Conservation (phyloP, 2,888 invertebrate genomes). For the Acleris laterana region DNA sequence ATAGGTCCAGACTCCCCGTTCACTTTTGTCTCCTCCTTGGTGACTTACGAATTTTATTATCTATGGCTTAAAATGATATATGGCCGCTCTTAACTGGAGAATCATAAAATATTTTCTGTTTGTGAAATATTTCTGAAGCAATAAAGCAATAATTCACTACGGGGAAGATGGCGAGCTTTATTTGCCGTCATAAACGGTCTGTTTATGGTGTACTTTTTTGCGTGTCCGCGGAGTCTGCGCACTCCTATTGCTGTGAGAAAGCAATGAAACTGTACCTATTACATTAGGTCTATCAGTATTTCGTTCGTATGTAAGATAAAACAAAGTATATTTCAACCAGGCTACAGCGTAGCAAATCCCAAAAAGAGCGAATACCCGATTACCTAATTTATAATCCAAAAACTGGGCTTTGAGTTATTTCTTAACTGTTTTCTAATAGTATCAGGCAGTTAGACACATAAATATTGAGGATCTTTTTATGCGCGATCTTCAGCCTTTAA, state of each 20-base stretch:
- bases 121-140: conserved; percentile 84
- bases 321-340: too few relatives aligned
- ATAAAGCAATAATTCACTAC: conserved; percentile 85
- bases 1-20: conserved; percentile 48
- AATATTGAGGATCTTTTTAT: background rate
- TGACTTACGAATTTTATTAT: conserved; percentile 83
- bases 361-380: too few relatives aligned
- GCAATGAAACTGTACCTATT: conserved; percentile 1
- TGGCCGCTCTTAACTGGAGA: conserved; percentile 81
- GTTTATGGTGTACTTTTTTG: conserved; percentile 83
- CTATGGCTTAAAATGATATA: conserved; percentile 85
- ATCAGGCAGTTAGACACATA: too few relatives aligned
- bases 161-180: conserved; percentile 82
- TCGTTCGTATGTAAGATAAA: too few relatives aligned
- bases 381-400: too few relatives aligned
- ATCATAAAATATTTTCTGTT: conserved; percentile 85
- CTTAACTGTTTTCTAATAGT: too few relatives aligned
- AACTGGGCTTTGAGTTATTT: too few relatives aligned
- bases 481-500: conserved; percentile 18
- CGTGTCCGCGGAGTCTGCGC: conserved; percentile 49
- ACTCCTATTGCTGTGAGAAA: conserved; percentile 31
- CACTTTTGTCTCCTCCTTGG: conserved; percentile 74
- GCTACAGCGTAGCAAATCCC: too few relatives aligned
- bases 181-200: conserved; percentile 82
- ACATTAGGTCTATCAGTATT: background rate